Base-by-base conservation (phyloP, 2,888 invertebrate genomes). In the Anoncus sp. region DNA sequence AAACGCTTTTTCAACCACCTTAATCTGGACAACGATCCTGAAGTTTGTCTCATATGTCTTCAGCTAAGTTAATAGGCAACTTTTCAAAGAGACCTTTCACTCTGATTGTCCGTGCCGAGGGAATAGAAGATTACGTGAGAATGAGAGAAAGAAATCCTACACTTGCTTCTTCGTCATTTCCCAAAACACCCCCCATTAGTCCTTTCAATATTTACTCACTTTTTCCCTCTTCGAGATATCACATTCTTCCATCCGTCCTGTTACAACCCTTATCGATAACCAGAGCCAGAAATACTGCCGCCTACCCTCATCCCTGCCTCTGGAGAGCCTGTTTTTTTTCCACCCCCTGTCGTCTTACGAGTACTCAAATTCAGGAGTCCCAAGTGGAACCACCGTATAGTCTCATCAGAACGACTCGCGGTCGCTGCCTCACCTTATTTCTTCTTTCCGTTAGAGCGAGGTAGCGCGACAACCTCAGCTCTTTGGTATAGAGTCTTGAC, bases 201-300 rank as follows among this genome's bases (percentile, higher is more conserved):
- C 63, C 49, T 43, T 63, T 51, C 72, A 57, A 67, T 77, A 77
- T 77, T 69, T 70, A 49, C 31, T 43, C 60, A 55, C 63, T 73
- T 51, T 47, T 18, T 71, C 70, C 43, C 27, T 38, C 55, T 1
- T 24, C 24, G 45, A 49, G 18, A 47, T 22, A 45, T 63, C 67
- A 20, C 22, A 67, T 69, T 72, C 70, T 59, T 57, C n/a, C n/a
- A 35, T 51, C 53, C 53, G 35, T 35, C 20, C 53, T 67, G 62
- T 63, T 63, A 69, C 40, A 40, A 73, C 67, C 72, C 57, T 57
- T 16, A 74, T 31, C 24, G 51, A 63, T 73, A 63, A 77, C 40
- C 57, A 43, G 62, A 57, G 47, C 40, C 10, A 43, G 1, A 16
- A 22, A n/a, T 18, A 14, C 43, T 65, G 27, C 38, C 72, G 66